Evolutionary conservation across 1,140 invertebrate species (phyloP), one percentile per base, ranked within the genome.

Genomic region (Semibalanus balanoides): DNA sequence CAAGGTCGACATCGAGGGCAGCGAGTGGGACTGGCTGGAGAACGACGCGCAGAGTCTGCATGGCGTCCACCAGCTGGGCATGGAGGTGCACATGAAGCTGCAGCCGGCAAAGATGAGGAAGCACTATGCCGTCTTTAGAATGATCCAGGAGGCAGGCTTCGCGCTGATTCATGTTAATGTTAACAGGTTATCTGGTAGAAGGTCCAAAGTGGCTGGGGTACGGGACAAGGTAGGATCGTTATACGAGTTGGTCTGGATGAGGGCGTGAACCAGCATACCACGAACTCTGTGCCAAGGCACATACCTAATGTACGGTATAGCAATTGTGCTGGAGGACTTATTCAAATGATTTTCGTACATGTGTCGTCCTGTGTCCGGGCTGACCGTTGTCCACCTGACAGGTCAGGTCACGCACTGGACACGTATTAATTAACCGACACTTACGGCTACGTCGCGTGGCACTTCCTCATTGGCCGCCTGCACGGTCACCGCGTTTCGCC

Each of bases 1-100:
- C n/a, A 72, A 72, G 29, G 29, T 72, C 11, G 70, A 72, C 70
- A 30, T 72, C 70, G 70, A 72, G 70, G 70, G 70, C 70, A 14
- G 11, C 70, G 70, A 72, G 29, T 72, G 70, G 70, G n/a, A 28
- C 70, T 29, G n/a, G 28, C 70, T 72, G 70, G 11, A 11, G 25
- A 27, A 27, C 70, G 70, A 29, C 28, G 0, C n/a, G 70, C 25
- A 28, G 70, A 29, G 28, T 14, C 70, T 72, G 70, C 70, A 19
- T n/a, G n/a, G 11, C 28, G 70, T 72, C 3, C 70, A 27, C 7
- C 70, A 72, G 29, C 22, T 72, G 70, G 70, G 70, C 70, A 72
- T 72, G 70, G 70, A 72, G n/a, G 70, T 72, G n/a, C 70, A 72
- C 29, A 72, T 72, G 70, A 72, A 28, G 1, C 7, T 29, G 11